Evolutionary conservation across 1,140 invertebrate species (phyloP).

Genomic region (Pomacea maculata): DNA sequence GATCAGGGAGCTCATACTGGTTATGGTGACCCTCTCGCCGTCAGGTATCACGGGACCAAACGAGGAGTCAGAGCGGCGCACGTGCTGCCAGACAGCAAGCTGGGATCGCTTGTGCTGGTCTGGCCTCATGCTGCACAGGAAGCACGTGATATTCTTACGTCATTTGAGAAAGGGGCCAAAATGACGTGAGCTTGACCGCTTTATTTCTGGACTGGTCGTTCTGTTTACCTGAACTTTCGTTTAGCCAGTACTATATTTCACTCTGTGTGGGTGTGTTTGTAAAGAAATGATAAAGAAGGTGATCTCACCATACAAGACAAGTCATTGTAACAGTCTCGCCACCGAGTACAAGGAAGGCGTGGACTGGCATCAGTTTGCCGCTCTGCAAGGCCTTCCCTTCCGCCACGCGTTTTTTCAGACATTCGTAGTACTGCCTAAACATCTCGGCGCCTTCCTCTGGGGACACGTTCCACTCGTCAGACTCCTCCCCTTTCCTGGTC

Average conservation of each 20-base stretch:
- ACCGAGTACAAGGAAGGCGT: constrained; percentile 28
- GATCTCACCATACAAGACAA: constrained; percentile 26
- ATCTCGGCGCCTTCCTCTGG: constrained; percentile 26
- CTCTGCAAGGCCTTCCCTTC: not conserved
- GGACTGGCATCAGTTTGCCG: constrained; percentile 21
- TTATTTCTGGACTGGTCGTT: not conserved
- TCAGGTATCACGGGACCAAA: not conserved
- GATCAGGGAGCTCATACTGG: constrained; percentile 31
- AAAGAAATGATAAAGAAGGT: not conserved
- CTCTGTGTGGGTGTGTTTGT: not conserved
- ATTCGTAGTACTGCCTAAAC: constrained; percentile 33
- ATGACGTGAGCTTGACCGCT: not conserved
- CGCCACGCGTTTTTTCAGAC: constrained; percentile 23
- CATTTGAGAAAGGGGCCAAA: not conserved
- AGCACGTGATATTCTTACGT: not conserved
- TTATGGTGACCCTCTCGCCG: constrained; percentile 26
- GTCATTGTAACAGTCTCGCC: constrained; percentile 32
- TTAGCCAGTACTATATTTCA: not conserved
- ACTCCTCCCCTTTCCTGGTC: not conserved
- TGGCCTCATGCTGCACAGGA: constrained; percentile 28
- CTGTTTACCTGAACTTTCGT: not conserved
- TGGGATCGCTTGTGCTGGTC: constrained; percentile 32
- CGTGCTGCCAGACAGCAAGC: constrained; percentile 34
- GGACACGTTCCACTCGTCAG: constrained; percentile 19
- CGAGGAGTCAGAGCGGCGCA: constrained; percentile 26